phyloP scores from a whole-genome alignment of 2,888 invertebrate species.

The Lasius fuliginosus region DNA sequence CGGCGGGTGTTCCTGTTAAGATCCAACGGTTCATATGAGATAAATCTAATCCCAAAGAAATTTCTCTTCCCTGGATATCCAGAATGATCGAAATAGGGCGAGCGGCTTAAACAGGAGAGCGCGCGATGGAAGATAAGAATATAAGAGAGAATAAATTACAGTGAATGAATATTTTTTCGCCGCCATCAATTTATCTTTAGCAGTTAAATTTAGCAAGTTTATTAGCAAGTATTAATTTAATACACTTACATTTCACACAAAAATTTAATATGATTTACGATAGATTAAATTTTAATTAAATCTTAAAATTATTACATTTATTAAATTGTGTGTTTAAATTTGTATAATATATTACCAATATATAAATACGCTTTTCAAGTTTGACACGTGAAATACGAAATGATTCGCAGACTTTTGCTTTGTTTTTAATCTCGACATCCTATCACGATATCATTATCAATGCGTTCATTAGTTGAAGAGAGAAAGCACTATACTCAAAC shows the following conservation, averaged over 20 bases:
- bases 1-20: constrained; percentile 40
- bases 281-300: background rate
- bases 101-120: constrained; percentile 10
- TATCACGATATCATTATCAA: background rate
- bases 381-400: background rate
- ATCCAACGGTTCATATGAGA: constrained; percentile 46
- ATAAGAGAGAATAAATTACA: background rate
- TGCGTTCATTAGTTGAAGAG: background rate
- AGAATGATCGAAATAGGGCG: constrained; percentile 38
- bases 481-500: background rate
- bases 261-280: background rate
- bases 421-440: background rate
- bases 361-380: background rate
- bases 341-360: background rate
- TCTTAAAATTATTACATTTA: background rate
- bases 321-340: background rate
- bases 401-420: background rate
- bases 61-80: constrained; percentile 37
- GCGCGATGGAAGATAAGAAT: constrained; percentile 10
- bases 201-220: background rate
- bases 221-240: background rate
- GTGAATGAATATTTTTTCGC: constrained; percentile 2
- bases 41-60: constrained; percentile 54
- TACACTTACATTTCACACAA: background rate
- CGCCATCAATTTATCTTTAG: background rate